Conservation (phyloP, 2,797 vertebrate species). For the Gymnocypris eckloni region DNA sequence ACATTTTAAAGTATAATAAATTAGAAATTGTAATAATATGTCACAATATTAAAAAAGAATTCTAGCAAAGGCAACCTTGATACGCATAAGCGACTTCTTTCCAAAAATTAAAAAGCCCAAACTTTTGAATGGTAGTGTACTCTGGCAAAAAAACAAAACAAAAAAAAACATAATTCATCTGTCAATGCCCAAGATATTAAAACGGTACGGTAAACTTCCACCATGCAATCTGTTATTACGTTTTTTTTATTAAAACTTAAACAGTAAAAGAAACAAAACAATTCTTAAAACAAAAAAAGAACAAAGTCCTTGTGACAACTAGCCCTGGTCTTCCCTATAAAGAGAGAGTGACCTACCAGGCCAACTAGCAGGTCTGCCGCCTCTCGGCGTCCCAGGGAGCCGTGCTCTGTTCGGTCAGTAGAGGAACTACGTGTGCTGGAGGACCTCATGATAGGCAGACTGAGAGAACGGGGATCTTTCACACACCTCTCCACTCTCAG, state of each 20-base stretch:
- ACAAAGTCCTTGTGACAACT: background rate
- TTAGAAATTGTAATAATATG: background rate
- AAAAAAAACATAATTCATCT: no score
- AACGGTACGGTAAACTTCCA: background rate
- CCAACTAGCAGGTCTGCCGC: conserved; percentile 75
- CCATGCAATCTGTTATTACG: background rate
- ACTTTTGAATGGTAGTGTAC: background rate
- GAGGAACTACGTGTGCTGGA: conserved; percentile 73
- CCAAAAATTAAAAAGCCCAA: background rate
- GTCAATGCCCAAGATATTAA: background rate
- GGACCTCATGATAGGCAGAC: conserved; percentile 86
- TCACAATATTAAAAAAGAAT: background rate
- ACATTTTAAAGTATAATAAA: background rate
- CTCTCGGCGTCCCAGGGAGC: conserved; percentile 75
- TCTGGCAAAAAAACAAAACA: background rate
- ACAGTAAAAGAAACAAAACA: background rate
- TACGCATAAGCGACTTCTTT: background rate
- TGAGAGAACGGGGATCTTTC: conserved; percentile 85
- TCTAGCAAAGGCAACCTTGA: background rate
- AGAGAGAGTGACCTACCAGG: conserved; percentile 48
- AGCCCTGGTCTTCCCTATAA: background rate
- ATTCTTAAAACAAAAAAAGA: background rate
- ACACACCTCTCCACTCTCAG: conserved; percentile 88
- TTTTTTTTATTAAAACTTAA: background rate
- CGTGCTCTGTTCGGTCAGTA: conserved; percentile 71